phyloP scores from a whole-genome alignment of 2,888 invertebrate species.

The Philereme vetulata region DNA sequence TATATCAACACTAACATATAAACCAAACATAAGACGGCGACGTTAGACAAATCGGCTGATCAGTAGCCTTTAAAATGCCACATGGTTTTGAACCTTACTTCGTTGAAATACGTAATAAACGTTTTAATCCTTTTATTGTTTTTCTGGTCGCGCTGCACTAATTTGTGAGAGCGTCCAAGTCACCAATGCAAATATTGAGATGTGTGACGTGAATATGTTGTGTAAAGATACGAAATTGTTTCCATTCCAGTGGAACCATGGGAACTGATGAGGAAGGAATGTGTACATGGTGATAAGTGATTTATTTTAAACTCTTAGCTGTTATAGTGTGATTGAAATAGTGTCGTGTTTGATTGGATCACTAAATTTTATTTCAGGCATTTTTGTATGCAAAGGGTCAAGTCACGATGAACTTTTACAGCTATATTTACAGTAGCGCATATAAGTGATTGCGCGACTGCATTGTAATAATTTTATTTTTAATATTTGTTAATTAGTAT shows the following conservation, averaged over 20 bases:
- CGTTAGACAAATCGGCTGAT: conserved; percentile 66
- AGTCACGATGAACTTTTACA: background rate
- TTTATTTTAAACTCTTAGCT: conserved; percentile 37
- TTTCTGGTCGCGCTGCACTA: conserved; percentile 65
- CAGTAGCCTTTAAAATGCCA: conserved; percentile 51
- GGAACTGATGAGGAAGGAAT: conserved; percentile 60
- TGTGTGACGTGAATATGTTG: conserved; percentile 73
- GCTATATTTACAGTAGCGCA: no score
- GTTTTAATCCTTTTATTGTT: conserved; percentile 56
- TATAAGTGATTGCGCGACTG: no score
- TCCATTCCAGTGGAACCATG: conserved; percentile 74
- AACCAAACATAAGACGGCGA: conserved; percentile 64
- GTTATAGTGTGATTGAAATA: conserved; percentile 13
- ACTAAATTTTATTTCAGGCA: background rate
- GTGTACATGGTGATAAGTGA: conserved; percentile 35
- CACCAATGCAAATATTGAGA: conserved; percentile 75
- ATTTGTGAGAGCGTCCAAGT: conserved; percentile 74
- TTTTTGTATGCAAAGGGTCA: background rate
- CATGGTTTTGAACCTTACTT: conserved; percentile 36
- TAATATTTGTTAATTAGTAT: no score
- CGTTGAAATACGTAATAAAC: conserved; percentile 25
- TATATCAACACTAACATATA: conserved; percentile 67
- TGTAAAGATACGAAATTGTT: conserved; percentile 81
- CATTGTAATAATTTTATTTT: no score
- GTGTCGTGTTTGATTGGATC: background rate